Percentiles rank a stretch among this genome's conserved stretches.
phyloP scores from a whole-genome alignment of 2,888 invertebrate species.

The Phengaris alcon region DNA sequence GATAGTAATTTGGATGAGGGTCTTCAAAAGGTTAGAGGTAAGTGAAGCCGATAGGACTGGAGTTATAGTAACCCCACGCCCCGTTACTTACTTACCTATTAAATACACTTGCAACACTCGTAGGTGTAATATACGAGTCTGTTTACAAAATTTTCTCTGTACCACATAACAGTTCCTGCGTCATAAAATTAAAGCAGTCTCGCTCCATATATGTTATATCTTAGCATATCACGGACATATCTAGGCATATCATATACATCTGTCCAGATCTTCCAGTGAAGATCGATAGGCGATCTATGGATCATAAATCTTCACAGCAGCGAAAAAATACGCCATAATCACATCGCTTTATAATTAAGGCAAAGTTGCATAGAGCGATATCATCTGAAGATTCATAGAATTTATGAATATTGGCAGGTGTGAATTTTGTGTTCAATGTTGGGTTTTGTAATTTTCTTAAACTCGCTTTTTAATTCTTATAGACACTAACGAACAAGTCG shows the following conservation, averaged over 20 bases:
- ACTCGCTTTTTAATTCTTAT: neutral
- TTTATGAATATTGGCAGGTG: neutral
- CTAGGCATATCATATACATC: conserved; percentile 4
- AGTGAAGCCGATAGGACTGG: too few relatives aligned
- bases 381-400: conserved; percentile 23
- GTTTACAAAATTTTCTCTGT: neutral
- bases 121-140: neutral
- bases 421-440: neutral
- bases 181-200: conserved; percentile 24
- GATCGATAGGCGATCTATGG: conserved; percentile 6
- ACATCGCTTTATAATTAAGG: neutral
- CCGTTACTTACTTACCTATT: too few relatives aligned
- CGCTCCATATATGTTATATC: conserved; percentile 9
- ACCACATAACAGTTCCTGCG: neutral
- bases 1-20: too few relatives aligned
- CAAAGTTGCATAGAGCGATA: neutral
- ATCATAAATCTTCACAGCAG: conserved; percentile 5
- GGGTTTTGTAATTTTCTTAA: too few relatives aligned
- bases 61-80: too few relatives aligned
- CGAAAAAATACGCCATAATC: conserved; percentile 7
- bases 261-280: conserved; percentile 6
- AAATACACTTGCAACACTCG: too few relatives aligned
- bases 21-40: too few relatives aligned
- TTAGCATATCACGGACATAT: conserved; percentile 7
- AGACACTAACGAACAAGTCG: too few relatives aligned